These are phyloP conservation scores for Gymnothorax javanicus DNA, from an alignment of 2,797 vertebrate species.

Conservation along the genomic window DNA sequence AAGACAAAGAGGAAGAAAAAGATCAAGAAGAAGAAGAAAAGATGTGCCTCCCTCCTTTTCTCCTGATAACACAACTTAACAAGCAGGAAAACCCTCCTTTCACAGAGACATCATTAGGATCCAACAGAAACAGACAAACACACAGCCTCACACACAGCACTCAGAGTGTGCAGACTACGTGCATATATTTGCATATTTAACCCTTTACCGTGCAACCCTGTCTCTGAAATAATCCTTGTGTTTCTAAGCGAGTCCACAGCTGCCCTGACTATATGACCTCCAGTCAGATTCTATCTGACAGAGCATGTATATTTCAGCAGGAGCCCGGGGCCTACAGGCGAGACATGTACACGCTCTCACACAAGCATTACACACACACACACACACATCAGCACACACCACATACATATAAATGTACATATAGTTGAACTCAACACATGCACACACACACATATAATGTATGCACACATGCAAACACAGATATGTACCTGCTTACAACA, in stretches of 20 bases:
- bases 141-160: not conserved
- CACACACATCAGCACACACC: not conserved
- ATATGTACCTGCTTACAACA: not conserved
- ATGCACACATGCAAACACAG: not conserved
- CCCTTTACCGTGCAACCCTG: not conserved
- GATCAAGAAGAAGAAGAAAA: not conserved
- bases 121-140: not conserved
- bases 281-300: not conserved
- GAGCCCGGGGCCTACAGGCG: not conserved
- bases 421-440: not conserved
- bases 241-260: not conserved
- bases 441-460: not conserved
- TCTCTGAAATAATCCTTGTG: not conserved
- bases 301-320: slow-evolving; percentile 32
- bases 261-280: not conserved
- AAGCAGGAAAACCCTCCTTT: not conserved
- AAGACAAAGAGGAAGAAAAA: not conserved
- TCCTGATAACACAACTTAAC: not conserved
- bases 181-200: not conserved
- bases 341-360: not conserved
- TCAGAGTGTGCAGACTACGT: not conserved
- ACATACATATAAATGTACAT: not conserved
- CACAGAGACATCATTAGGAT: not conserved
- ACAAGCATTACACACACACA: not conserved
- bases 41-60: not conserved